These are phyloP conservation scores for Stenichneumon culpator DNA, from an alignment of 2,888 invertebrate genomes.

Conservation along the genomic window DNA sequence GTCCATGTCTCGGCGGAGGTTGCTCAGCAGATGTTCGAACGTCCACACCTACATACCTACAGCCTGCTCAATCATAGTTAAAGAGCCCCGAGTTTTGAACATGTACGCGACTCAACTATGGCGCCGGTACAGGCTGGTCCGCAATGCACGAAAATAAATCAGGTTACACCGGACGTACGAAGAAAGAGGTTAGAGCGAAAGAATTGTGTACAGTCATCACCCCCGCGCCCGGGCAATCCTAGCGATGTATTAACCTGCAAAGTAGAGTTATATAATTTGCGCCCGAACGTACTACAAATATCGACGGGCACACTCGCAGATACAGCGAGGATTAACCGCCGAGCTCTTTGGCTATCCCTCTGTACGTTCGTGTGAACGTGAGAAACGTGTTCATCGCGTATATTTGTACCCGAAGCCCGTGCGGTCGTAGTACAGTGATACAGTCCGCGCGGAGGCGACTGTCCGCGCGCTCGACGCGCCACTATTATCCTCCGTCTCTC, in stretches of 20 bases:
- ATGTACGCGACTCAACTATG: conserved; percentile 9
- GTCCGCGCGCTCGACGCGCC: conserved; percentile 3
- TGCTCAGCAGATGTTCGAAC: conserved; percentile 11
- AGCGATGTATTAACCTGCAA: conserved; percentile 13
- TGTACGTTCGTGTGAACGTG: conserved; percentile 4
- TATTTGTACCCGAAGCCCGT: conserved; percentile 5
- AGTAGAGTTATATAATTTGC: neutral
- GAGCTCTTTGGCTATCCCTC: conserved; percentile 1
- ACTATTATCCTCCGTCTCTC: neutral
- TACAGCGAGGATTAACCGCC: neutral
- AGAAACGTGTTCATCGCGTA: conserved; percentile 20
- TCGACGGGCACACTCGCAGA: neutral
- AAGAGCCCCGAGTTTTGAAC: neutral
- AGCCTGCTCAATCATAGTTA: conserved; percentile 18
- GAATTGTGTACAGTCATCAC: conserved; percentile 40
- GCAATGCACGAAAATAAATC: conserved; percentile 76
- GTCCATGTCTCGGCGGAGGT: neutral
- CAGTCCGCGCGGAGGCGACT: neutral
- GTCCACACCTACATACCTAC: neutral
- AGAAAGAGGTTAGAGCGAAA: neutral
- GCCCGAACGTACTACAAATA: neutral
- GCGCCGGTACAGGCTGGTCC: conserved; percentile 30
- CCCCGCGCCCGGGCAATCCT: neutral
- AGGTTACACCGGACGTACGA: conserved; percentile 62
- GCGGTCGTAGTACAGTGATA: conserved; percentile 11